Conservation (phyloP, 2,797 vertebrate genomes). For the Neosilurus hyrtlii region DNA sequence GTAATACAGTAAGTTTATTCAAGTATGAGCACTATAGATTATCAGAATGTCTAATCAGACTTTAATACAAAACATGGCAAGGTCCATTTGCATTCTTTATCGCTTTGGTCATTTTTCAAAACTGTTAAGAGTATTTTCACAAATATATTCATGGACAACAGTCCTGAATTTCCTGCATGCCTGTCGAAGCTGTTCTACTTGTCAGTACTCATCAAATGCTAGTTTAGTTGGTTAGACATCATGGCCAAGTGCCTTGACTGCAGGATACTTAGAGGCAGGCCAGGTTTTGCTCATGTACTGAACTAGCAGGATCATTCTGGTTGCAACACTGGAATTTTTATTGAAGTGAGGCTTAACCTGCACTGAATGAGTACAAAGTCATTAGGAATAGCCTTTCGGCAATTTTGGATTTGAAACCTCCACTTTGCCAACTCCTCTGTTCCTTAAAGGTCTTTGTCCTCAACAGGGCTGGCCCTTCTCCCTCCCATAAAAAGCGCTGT, state of each 20-base stretch:
- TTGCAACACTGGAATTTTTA: neutral
- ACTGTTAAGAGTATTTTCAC: neutral
- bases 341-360: neutral
- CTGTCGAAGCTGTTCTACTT: neutral
- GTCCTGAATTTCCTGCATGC: neutral
- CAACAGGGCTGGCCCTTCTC: constrained; percentile 65
- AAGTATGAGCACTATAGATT: neutral
- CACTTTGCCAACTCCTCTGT: neutral
- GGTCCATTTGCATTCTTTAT: neutral
- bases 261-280: neutral
- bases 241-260: neutral
- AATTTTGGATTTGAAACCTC: neutral
- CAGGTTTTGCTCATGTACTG: neutral
- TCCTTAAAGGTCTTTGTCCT: neutral
- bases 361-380: neutral
- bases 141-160: neutral
- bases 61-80: neutral
- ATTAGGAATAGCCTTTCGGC: neutral
- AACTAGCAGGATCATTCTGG: neutral
- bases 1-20: neutral
- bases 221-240: neutral
- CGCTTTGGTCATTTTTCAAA: neutral
- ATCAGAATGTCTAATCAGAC: neutral
- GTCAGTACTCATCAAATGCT: neutral
- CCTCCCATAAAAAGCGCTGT: constrained; percentile 67